Evolutionary conservation across 1,140 invertebrate genomes (phyloP), one percentile per base, ranked within the genome.

Genomic region (Dermatophagoides farinae): DNA sequence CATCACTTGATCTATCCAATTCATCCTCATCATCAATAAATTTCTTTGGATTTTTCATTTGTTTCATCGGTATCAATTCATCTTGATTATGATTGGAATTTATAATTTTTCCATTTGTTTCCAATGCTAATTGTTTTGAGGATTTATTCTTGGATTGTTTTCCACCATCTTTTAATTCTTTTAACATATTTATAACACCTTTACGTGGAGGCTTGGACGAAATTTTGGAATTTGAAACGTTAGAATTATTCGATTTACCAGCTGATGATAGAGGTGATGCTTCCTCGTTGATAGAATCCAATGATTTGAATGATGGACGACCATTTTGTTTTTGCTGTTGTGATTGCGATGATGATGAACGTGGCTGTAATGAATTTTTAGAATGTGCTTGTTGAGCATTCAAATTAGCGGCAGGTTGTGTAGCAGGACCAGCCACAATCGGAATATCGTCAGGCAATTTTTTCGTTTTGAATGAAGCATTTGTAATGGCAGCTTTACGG

Each of bases 381-480:
- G 31, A 31, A 31, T 31, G 31, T 31, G 31, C 31, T 31, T 31
- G 31, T 31, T 31, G 31, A 31, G 31, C 31, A 31, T 31, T 31
- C 8, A 31, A 8, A 43, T 14, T 16, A 14, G 41, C n/a, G 5
- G 18, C 20, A 10, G 43, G 23, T 11, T 18, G 23, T 11, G 1
- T 20, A 8, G 6, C 41, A 31, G 58, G 44, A 71, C n/a, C n/a
- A n/a, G n/a, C n/a, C n/a, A 60, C 79, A 80, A 65, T 55, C 12
- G 50, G 61, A 40, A 64, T 64, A 16, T 65, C 62, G 72, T 73
- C 87, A 77, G 90, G 90, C 62, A 96, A 77, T 74, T 93, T 95
- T 75, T 89, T 91, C 52, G 88, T 88, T 63, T 88, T 80, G 74
- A 96, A 96, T 66, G 89, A 95, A 65, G 90, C 90, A 76, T 93